These are phyloP conservation scores for Coenonympha glycerion DNA, from an alignment of 2,888 invertebrate genomes.

Conservation along the genomic window DNA sequence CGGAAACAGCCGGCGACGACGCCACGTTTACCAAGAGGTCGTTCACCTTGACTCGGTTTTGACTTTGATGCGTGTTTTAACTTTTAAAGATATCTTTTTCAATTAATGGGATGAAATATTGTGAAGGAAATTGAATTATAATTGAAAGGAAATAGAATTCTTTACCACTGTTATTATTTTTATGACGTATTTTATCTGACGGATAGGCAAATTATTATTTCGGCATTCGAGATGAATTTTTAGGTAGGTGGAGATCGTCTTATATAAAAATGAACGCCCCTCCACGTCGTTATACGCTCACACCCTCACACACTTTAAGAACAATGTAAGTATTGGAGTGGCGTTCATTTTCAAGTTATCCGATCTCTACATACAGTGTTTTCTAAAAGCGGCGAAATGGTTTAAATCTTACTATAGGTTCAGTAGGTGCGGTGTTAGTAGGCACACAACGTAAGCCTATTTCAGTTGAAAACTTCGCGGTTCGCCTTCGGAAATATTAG, in stretches of 20 bases:
- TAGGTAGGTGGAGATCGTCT: too few species aligned
- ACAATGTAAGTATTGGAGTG: too few species aligned
- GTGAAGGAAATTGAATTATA: neutral
- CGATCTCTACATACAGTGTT: too few species aligned
- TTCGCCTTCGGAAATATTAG: constrained; percentile 27
- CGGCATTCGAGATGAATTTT: too few species aligned
- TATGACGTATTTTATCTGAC: too few species aligned
- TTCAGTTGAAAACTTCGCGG: constrained; percentile 27
- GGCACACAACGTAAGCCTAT: constrained; percentile 9
- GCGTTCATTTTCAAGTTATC: too few species aligned
- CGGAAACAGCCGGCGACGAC: constrained; percentile 48
- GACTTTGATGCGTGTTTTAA: constrained; percentile 11
- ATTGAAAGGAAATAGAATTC: too few species aligned
- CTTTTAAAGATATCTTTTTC: neutral
- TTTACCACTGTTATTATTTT: neutral
- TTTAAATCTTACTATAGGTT: neutral
- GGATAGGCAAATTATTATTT: too few species aligned
- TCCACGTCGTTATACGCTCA: too few species aligned
- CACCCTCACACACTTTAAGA: too few species aligned
- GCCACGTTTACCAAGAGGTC: constrained; percentile 47
- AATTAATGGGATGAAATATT: neutral
- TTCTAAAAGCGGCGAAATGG: too few species aligned
- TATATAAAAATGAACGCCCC: too few species aligned
- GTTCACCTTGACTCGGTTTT: constrained; percentile 42
- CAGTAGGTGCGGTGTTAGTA: neutral